Base-by-base conservation (phyloP, 2,888 invertebrate species). In the Tachina grossa region DNA sequence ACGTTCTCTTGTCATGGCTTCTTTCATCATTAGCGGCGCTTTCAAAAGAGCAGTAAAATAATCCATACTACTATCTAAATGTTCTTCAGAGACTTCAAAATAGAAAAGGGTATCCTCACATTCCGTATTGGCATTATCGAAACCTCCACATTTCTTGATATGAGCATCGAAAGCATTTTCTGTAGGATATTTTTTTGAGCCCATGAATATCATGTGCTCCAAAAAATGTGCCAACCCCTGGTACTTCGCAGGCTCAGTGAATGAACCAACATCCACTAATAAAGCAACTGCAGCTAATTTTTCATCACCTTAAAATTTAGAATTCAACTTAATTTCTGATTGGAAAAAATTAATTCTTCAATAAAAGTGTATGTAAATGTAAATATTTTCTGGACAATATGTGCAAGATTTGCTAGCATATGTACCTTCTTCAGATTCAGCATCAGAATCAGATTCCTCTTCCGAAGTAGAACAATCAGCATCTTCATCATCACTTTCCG, bases 141-240 rank as follows among this genome's bases (percentile, higher is more conserved):
- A 95, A 6, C 98, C 98, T 4, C 98, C 97, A 91, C 96, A 95
- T 94, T 96, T 96, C 94, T 95, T 95, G 39, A 97, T 94, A 88
- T 96, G 97, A 1, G 96, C 93, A 93, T 97, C 97, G 90, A 97
- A 97, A 87, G 95, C 96, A 92, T 97, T 97, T 93, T 98, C 98
- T 90, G 95, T 94, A 10, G 96, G 97, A 91, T 96, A 98, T 91
- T 97, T 98, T 90, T 96, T 94, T 88, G 97, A 97, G 47, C 98
- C 98, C 98, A 98, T 98, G 90, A 98, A 98, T 31, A 98, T 93
- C 98, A 98, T 97, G 91, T 97, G 97, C 89, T 97, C 97, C 4
- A 97, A 94, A 91, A 97, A 97, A 92, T 97, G 97, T 0, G 97
- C 96, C 91, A 97, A 92, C 0, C 97, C 97, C 88, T 96, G 96